phyloP scores from a whole-genome alignment of 1,140 invertebrate genomes.

The Cydia splendana region DNA sequence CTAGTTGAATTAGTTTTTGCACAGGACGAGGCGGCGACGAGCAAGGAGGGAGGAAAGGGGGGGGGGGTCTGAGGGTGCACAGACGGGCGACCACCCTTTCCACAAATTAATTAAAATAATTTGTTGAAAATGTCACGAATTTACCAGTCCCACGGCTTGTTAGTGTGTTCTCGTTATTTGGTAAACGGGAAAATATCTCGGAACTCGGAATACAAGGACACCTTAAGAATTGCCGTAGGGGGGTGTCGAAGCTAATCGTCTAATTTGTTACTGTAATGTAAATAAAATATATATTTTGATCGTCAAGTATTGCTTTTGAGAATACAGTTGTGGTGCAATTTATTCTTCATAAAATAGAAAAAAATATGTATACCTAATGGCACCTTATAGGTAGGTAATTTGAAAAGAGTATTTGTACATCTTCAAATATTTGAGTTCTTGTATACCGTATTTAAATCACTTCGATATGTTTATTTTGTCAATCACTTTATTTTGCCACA shows the following conservation, averaged over 20 bases:
- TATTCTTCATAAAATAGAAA: no score
- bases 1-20: slow-evolving; percentile 14
- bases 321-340: no score
- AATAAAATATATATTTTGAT: no score
- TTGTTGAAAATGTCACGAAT: slow-evolving; percentile 45
- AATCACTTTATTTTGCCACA: no score
- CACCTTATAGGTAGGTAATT: no score
- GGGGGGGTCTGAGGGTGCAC: slow-evolving; percentile 3
- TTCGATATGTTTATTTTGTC: no score
- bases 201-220: slow-evolving; percentile 6
- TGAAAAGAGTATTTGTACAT: no score
- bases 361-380: no score
- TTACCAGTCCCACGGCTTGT: slow-evolving; percentile 36
- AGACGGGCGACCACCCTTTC: slow-evolving; percentile 33
- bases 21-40: background rate
- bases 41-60: background rate
- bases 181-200: slow-evolving; percentile 32
- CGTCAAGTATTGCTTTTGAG: no score
- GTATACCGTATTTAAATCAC: no score
- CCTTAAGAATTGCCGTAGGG: background rate
- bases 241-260: background rate
- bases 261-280: no score
- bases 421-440: no score
- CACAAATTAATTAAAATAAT: slow-evolving; percentile 53
- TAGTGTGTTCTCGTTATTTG: slow-evolving; percentile 35